phyloP scores from a whole-genome alignment of 1,140 invertebrate species.

The Drosophila melanica region DNA sequence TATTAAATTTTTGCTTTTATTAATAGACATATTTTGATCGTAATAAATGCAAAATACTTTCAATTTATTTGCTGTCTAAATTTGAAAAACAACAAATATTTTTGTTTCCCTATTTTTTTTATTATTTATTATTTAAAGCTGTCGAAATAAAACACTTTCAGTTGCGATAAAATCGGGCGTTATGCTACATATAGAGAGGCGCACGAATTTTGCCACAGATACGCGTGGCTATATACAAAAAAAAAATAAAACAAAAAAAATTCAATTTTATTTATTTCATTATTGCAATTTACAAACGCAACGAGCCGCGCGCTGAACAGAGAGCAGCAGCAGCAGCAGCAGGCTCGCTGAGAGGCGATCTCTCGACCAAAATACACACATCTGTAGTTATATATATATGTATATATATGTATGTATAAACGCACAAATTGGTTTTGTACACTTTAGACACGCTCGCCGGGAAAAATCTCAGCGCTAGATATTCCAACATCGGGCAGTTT shows the following conservation, averaged over 20 bases:
- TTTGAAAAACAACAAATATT: conserved; percentile 41
- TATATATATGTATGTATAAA: conserved; percentile 5
- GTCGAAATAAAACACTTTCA: conserved; percentile 33
- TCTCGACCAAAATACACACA: conserved; percentile 16
- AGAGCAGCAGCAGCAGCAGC: conserved; percentile 9
- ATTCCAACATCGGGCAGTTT: conserved; percentile 72
- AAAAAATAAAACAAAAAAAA: too few species aligned
- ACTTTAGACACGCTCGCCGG: conserved; percentile 16
- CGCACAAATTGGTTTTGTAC: conserved; percentile 31
- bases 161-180: conserved; percentile 15
- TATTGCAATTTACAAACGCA: conserved; percentile 72
- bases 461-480: conserved; percentile 67
- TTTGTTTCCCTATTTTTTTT: background rate
- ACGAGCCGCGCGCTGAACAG: conserved; percentile 40
- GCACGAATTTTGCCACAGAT: conserved; percentile 62
- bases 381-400: too few species aligned
- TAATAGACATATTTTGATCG: conserved; percentile 38
- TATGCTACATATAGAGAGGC: background rate
- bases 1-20: conserved; percentile 42
- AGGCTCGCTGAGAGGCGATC: conserved; percentile 23
- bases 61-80: conserved; percentile 43
- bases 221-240: conserved; percentile 21
- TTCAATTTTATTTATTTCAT: conserved; percentile 56
- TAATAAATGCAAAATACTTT: conserved; percentile 38
- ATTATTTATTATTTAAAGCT: conserved; percentile 1